Evolutionary conservation across 2,888 invertebrate genomes (phyloP), one percentile per base, ranked within the genome.

Genomic region (Entomobrya multifasciata): DNA sequence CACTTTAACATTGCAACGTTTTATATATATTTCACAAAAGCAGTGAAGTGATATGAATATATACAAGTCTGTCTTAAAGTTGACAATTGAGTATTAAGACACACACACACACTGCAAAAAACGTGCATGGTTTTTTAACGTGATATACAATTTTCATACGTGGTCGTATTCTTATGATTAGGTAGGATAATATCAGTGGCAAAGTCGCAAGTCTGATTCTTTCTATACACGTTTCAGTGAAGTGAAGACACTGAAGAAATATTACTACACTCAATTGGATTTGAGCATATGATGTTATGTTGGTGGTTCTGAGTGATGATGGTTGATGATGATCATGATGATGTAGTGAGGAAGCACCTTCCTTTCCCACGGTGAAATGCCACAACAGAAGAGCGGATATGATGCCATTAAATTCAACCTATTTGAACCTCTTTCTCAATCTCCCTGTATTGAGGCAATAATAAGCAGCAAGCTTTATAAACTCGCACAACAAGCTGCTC

Each of bases 281-380:
- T n/a, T n/a, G 41, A 67, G 65, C 65, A 67, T 67, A 67, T 67
- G 44, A 6, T 57, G 57, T 36, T 4, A 25, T 57, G 57, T 22
- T 57, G 57, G 5, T 52, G 52, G 55, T 36, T 4, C 2, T 49
- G n/a, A 49, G 25, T 60, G 60, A 22, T 27, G 60, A 17, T 65
- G 47, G 67, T 70, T 74, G 52, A 84, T 74, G 87, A 47, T 72
- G 85, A 85, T 79, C 78, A 85, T 79, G 86, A 81, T 77, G 86
- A 88, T 90, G 88, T 84, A 87, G 87, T 89, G 88, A 90, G 90
- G 90, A 91, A 91, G 90, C 89, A 88, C 88, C 90, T 91, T 90
- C 91, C 91, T 91, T 91, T 91, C 91, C 91, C 91, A 91, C 91
- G 91, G 89, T 90, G 90, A 90, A 90, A 90, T 89, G 89, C 88